Conservation (phyloP, 1,140 invertebrate species). For the Drosophila mayri region DNA sequence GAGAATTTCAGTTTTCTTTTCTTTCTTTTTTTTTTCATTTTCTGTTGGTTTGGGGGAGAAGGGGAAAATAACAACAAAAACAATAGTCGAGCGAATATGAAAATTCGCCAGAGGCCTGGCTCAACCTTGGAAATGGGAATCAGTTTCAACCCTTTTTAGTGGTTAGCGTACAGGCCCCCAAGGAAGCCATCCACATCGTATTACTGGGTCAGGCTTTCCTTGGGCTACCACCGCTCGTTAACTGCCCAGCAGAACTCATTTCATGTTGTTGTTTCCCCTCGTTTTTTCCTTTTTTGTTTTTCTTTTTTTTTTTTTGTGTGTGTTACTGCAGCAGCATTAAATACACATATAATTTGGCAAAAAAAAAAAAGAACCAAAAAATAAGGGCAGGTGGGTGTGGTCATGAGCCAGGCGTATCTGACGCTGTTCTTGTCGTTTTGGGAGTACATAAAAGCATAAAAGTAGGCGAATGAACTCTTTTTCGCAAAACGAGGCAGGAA, state of each 20-base stretch:
- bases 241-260: constrained; percentile 46
- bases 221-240: constrained; percentile 35
- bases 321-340: constrained; percentile 57
- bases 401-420: constrained; percentile 32
- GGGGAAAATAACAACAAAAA: background rate
- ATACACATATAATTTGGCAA: constrained; percentile 65
- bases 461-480: constrained; percentile 67
- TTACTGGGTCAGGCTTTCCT: constrained; percentile 45
- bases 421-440: constrained; percentile 20
- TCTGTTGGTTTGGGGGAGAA: background rate
- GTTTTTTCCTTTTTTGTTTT: constrained; percentile 10
- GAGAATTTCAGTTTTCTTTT: constrained; percentile 50
- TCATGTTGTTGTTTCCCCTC: constrained; percentile 10
- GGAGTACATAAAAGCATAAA: constrained; percentile 53
- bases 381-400: constrained; percentile 39
- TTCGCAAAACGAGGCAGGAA: constrained; percentile 18
- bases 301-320: constrained; percentile 14
- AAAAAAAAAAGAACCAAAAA: constrained; percentile 3
- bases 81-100: constrained; percentile 25
- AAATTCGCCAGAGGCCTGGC: constrained; percentile 40
- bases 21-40: constrained; percentile 21
- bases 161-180: constrained; percentile 13
- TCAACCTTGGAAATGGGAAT: constrained; percentile 26
- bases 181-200: constrained; percentile 33
- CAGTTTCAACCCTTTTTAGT: constrained; percentile 35